Evolutionary conservation across 2,888 invertebrate genomes (phyloP), one percentile per base, ranked within the genome.

Genomic region (Parnassius mnemosyne): DNA sequence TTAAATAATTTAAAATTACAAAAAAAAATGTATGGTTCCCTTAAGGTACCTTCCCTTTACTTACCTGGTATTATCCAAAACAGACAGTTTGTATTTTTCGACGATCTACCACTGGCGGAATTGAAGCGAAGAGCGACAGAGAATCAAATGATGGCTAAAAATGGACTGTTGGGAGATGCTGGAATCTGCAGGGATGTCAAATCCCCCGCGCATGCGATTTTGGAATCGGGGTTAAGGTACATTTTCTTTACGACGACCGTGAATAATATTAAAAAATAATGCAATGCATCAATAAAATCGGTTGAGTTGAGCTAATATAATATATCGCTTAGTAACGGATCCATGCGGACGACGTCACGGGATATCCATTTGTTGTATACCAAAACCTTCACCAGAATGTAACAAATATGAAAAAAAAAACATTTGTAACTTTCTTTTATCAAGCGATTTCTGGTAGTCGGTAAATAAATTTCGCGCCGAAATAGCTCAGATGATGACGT

Each of bases 161-260:
- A 46, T 68, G 50, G 59, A 73, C 71, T 73, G 68, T 68, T 41
- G 53, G 50, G 44, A 60, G 47, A 66, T 68, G 70, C 70, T 73
- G 72, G 67, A 57, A 65, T 71, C 68, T 69, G 65, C 65, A 66
- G 66, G 67, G 72, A 74, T 77, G 73, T 76, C 76, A 74, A 74
- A 78, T 75, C 69, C 64, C 70, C 66, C 73, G 73, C 82, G 81
- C 83, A 80, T 74, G 84, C 84, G 81, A 68, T 49, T 61, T 66
- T n/a, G 11, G 54, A 57, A 61, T 61, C 16, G 20, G 25, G 34
- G 51, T 67, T 67, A 71, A 70, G 58, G 65, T 62, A 53, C 61
- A 51, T 59, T 71, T 68, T 58, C 57, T 25, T 62, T 12, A 43
- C 46, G 34, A 55, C 59, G 51, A 63, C 51, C n/a, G 53, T 46